Conservation (phyloP, 2,113 vertebrate genomes). For the Natator depressus region DNA sequence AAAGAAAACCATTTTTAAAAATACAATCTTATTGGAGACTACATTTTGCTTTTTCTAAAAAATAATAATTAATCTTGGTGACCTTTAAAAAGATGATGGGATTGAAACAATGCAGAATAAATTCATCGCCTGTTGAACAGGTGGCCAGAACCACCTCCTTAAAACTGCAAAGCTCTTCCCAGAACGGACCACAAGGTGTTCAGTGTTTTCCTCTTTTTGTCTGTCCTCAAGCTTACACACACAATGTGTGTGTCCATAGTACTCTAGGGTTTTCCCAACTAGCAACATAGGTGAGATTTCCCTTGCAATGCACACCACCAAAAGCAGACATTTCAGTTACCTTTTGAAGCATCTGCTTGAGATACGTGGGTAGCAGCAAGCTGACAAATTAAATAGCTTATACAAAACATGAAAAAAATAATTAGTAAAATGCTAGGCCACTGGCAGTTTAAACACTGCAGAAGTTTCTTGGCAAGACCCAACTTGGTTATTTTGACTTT, state of each 20-base stretch:
- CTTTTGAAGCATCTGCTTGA: not conserved
- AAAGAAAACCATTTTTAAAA: not conserved
- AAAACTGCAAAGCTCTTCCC: not conserved
- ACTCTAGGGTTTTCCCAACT: not conserved
- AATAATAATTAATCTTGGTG: not conserved
- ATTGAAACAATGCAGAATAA: not conserved
- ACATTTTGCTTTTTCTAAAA: not conserved
- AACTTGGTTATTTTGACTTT: not conserved
- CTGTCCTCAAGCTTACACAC: fast-evolving
- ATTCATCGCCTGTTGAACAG: not conserved
- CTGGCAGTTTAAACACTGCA: not conserved
- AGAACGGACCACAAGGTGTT: not conserved
- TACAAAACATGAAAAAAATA: not conserved
- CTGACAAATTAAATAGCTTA: not conserved
- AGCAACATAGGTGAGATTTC: not conserved
- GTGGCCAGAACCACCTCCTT: fast-evolving
- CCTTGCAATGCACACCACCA: not conserved
- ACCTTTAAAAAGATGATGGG: not conserved
- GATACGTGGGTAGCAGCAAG: not conserved
- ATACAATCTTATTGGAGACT: not conserved
- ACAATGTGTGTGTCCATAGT: not conserved
- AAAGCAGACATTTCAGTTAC: not conserved
- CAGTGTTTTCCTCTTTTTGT: not conserved
- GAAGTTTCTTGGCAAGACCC: not conserved
- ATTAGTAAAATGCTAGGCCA: not conserved